These are phyloP conservation scores for Polydrusus tereticollis DNA, from an alignment of 2,888 invertebrate species.

Conservation along the genomic window DNA sequence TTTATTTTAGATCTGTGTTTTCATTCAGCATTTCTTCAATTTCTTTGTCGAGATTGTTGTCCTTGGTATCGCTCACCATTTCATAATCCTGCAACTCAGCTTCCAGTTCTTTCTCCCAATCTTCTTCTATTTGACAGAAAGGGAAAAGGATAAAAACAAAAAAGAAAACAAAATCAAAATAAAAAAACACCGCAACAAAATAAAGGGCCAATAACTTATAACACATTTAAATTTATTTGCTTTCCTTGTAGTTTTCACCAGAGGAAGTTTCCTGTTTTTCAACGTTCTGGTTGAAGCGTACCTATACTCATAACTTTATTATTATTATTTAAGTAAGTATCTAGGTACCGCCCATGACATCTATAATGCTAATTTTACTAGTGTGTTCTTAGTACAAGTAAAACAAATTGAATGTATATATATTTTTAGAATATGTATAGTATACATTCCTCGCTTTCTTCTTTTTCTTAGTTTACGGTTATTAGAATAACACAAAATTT, in stretches of 20 bases:
- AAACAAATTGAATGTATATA: neutral
- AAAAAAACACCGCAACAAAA: slow-evolving; percentile 39
- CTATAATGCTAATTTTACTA: neutral
- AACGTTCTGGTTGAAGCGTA: slow-evolving; percentile 24
- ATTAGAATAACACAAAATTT: neutral
- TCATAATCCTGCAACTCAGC: slow-evolving; percentile 96
- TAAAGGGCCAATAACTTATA: slow-evolving; percentile 1
- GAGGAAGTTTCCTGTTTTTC: slow-evolving; percentile 61
- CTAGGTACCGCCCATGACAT: neutral
- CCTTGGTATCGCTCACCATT: slow-evolving; percentile 76
- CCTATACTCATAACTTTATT: slow-evolving; percentile 18
- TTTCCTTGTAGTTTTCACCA: slow-evolving; percentile 52
- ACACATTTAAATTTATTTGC: neutral
- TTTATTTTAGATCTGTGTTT: slow-evolving; percentile 64
- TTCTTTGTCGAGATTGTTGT: slow-evolving; percentile 66
- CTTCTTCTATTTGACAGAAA: slow-evolving; percentile 73
- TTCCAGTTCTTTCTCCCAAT: slow-evolving; percentile 97
- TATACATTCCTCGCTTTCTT: no score
- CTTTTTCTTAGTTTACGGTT: neutral
- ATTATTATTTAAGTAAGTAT: no score
- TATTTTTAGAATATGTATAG: neutral
- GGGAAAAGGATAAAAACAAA: slow-evolving; percentile 56
- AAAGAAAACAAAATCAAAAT: slow-evolving; percentile 57
- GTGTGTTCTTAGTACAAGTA: neutral
- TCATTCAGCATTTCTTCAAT: slow-evolving; percentile 66